Base-by-base conservation (phyloP, 2,113 vertebrate species). In the Paratilapia polleni region DNA sequence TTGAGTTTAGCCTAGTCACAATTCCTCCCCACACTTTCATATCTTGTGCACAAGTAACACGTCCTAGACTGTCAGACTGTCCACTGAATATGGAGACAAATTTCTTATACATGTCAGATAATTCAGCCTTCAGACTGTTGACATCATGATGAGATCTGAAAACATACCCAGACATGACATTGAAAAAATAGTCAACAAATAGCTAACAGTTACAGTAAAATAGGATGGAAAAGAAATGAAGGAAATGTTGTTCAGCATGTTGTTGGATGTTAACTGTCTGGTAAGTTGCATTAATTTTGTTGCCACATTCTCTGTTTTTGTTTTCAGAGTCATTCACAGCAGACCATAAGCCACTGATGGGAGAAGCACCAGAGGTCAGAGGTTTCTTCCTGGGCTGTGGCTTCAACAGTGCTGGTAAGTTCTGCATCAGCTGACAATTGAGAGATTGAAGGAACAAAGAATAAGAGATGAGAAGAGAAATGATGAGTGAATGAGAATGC, bases 381-480 rank as follows among this genome's bases (percentile, higher is more conserved):
- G 98, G 98, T 0, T 99, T 97, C 94, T 99, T 98, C 93, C 94
- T 99, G 3, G 98, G 98, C 84, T 99, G 98, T 0, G 98, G 98
- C 80, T 99, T 99, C 95, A 99, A 99, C 95, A 99, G 98, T 0
- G 98, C 98, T 0, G 98, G 98, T 98, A 94, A 94, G 96, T 80
- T 59, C 41, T 58, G 19, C 7, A 28, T 66, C 15, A 28, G 15
- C 15, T 1, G 6, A 54, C 68, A 73, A 8, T 19, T 34, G 22
- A 59, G 31, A 56, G 26, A 63, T 49, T 1, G n/a, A 31, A 22
- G 4, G 6, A 38, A 64, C 28, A 38, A 15, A 36, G 5, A 26
- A 19, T 49, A 54, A 61, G 8, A 41, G 3, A 68, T 8, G 13
- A 22, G 38, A n/a, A 6, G n/a, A 28, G 4, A 19, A 52, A 47